Percentiles rank a stretch among this genome's conserved stretches.
phyloP scores from a whole-genome alignment of 2,113 vertebrate genomes.

The Butorides virescens region DNA sequence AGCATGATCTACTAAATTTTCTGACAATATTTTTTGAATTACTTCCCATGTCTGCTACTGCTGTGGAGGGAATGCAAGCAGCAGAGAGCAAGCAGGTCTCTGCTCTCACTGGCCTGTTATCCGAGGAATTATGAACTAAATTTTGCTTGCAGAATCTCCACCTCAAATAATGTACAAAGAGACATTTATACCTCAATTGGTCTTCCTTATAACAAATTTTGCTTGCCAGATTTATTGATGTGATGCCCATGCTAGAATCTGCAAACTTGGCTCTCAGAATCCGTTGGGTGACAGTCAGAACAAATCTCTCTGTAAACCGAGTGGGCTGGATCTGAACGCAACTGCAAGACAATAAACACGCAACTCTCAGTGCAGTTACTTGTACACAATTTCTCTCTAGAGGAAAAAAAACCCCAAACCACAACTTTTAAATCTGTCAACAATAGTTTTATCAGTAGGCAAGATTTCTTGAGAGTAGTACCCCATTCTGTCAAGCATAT shows the following conservation, averaged over 20 bases:
- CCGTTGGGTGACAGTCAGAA: not conserved
- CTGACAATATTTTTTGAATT: not conserved
- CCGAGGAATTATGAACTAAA: not conserved
- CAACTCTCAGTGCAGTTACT: not conserved
- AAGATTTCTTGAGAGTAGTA: not conserved
- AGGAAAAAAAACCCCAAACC: not conserved
- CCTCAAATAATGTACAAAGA: not conserved
- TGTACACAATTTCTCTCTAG: not conserved
- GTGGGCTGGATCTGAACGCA: not conserved
- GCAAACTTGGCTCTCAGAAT: not conserved
- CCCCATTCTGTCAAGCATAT: constrained; percentile 4
- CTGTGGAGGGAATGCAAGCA: not conserved
- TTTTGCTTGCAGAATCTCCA: not conserved
- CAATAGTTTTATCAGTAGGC: not conserved
- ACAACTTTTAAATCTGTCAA: not conserved
- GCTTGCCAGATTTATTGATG: not conserved
- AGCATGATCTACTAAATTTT: constrained; percentile 22
- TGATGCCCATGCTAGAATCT: not conserved
- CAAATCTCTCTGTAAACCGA: not conserved
- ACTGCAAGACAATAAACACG: not conserved
- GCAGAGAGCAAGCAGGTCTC: not conserved
- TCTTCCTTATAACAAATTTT: not conserved
- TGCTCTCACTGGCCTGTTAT: not conserved
- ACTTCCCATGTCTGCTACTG: not conserved
- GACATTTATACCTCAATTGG: not conserved